Conservation (phyloP, 1,140 invertebrate genomes). For the Penaeus indicus region DNA sequence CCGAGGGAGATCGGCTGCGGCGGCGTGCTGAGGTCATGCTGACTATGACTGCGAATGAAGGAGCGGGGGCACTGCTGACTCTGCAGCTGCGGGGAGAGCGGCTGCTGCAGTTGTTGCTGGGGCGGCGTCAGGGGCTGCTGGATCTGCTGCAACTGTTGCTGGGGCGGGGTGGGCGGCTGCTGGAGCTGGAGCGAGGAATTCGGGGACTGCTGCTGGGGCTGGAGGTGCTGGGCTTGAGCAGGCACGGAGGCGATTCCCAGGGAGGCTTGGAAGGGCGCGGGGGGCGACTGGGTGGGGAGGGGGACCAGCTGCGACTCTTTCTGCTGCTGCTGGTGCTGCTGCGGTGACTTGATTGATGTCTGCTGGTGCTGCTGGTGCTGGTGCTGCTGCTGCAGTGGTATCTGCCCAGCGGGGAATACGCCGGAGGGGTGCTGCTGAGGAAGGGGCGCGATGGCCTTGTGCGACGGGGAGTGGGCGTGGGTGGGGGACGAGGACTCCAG, state of each 20-base stretch:
- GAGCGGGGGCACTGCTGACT: conserved; percentile 26
- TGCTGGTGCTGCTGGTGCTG: conserved; percentile 19
- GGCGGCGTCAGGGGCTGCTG: conserved; percentile 66
- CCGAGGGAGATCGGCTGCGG: conserved; percentile 6
- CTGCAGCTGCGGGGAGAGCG: conserved; percentile 52
- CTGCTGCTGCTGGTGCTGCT: conserved; percentile 40
- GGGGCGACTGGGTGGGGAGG: conserved; percentile 46
- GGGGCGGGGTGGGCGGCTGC: conserved; percentile 43
- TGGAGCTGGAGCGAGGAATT: conserved; percentile 27
- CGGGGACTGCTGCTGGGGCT: conserved; percentile 31
- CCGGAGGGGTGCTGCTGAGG: conserved; percentile 19
- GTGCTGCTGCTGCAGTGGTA: neutral
- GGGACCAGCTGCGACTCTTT: conserved; percentile 34
- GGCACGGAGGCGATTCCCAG: neutral
- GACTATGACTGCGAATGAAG: conserved; percentile 52
- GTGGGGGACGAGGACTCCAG: conserved; percentile 1
- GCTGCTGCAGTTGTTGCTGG: conserved; percentile 66
- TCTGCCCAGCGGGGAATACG: neutral
- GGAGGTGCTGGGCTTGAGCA: neutral
- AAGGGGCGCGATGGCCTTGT: neutral
- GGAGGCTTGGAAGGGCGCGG: conserved; percentile 34
- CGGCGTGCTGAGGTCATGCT: conserved; percentile 51
- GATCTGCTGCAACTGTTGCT: conserved; percentile 64
- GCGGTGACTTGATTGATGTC: neutral
- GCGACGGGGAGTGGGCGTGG: neutral